Evolutionary conservation across 2,888 invertebrate genomes (phyloP).

Genomic region (Melanophora roralis): DNA sequence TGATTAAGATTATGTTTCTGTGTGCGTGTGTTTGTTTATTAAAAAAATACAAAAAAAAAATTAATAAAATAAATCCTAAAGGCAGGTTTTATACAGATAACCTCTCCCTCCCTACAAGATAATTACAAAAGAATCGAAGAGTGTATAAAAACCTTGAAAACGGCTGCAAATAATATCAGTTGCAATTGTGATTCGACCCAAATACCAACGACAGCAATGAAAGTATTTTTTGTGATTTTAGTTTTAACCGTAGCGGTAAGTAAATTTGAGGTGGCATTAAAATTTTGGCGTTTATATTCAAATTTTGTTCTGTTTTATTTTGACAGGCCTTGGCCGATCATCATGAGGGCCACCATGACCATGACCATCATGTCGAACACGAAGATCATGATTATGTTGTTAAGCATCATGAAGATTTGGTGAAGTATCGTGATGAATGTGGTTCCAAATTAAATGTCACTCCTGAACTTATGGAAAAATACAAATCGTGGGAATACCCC

Average conservation of each 20-base stretch:
- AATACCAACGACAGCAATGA: constrained; percentile 59
- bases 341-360: constrained; percentile 55
- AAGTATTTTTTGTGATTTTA: constrained; percentile 64
- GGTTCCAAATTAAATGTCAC: constrained; percentile 67
- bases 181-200: constrained; percentile 27
- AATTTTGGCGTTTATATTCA: not conserved
- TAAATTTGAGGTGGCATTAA: not conserved
- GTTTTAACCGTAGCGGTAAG: constrained; percentile 63
- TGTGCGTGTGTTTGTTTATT: too few relatives aligned
- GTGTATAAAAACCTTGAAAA: constrained; percentile 58
- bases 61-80: not conserved
- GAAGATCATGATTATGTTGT: constrained; percentile 68
- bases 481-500: constrained; percentile 72
- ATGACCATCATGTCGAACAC: constrained; percentile 49
- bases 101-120: constrained; percentile 16
- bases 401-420: constrained; percentile 72
- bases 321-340: constrained; percentile 65
- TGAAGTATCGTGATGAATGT: constrained; percentile 70
- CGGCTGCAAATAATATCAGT: constrained; percentile 45
- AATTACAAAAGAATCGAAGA: constrained; percentile 13
- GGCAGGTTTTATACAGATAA: constrained; percentile 42
- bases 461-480: constrained; percentile 71
- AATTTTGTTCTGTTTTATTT: not conserved
- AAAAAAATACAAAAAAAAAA: too few relatives aligned
- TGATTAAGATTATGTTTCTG: too few relatives aligned